Percentiles rank a stretch among this genome's conserved stretches.
These are phyloP conservation scores for Albula glossodonta DNA, from an alignment of 2,113 vertebrate genomes.

Conservation along the genomic window DNA sequence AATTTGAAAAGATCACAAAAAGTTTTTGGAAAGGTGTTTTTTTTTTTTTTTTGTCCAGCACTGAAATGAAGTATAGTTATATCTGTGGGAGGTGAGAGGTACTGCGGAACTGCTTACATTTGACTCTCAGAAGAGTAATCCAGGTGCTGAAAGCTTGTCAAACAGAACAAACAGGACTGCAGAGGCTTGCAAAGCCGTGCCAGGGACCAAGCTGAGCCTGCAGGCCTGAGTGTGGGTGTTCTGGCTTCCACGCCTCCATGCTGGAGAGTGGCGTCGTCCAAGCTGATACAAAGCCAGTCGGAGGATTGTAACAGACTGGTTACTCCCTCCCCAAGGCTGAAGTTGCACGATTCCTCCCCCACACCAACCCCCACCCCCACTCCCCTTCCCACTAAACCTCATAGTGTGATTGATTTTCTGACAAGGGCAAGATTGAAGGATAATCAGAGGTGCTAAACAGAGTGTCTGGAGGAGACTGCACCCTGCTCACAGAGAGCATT, in stretches of 20 bases:
- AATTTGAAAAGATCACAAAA: neutral
- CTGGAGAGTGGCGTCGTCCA: neutral
- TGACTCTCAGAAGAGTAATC: neutral
- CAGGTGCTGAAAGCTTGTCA: constrained; percentile 5
- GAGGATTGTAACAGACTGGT: neutral
- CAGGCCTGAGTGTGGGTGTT: constrained; percentile 18
- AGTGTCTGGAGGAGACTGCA: constrained; percentile 23
- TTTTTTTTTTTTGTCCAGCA: neutral
- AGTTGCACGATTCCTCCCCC: neutral
- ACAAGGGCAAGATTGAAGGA: constrained; percentile 23
- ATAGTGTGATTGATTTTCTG: constrained; percentile 34
- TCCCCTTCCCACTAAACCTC: neutral
- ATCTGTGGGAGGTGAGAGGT: neutral
- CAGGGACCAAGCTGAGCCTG: too few relatives aligned
- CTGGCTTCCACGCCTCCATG: neutral
- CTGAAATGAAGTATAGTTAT: neutral
- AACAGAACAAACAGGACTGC: neutral
- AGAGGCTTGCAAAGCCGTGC: neutral
- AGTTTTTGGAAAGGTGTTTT: neutral
- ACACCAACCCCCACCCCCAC: neutral
- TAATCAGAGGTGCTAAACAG: constrained; percentile 23
- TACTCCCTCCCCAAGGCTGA: neutral
- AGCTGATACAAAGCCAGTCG: neutral
- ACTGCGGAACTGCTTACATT: neutral
- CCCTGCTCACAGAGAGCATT: neutral